phyloP scores from a whole-genome alignment of 2,888 invertebrate genomes.

The Meloe dianella region DNA sequence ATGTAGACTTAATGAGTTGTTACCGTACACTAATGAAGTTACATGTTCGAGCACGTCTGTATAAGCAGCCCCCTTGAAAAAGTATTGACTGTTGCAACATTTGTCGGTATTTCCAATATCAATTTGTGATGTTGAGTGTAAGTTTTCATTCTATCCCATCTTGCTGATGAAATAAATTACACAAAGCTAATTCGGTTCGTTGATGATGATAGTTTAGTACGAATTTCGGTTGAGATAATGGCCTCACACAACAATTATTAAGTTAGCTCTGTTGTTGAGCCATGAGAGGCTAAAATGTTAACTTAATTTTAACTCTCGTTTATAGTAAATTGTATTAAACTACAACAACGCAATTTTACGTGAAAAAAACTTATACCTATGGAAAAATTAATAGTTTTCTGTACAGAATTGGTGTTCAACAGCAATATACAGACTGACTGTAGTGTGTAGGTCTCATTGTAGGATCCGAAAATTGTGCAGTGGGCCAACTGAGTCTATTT shows the following conservation, averaged over 20 bases:
- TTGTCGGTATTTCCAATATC: neutral
- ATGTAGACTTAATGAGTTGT: too few species aligned
- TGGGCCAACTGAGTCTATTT: too few species aligned
- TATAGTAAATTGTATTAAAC: neutral
- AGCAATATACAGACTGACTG: too few species aligned
- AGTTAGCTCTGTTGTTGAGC: neutral
- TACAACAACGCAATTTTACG: neutral
- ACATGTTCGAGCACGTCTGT: too few species aligned
- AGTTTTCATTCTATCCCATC: neutral
- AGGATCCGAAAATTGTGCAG: too few species aligned
- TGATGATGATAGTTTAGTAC: conserved; percentile 9
- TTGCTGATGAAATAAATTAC: conserved; percentile 9
- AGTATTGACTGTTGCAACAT: too few species aligned
- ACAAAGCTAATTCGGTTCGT: neutral
- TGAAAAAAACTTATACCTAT: too few species aligned
- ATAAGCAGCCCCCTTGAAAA: too few species aligned
- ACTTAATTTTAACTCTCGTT: neutral
- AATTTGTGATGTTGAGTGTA: neutral
- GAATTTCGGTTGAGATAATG: conserved; percentile 5
- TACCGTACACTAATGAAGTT: too few species aligned
- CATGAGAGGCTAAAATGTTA: neutral
- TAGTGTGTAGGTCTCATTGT: too few species aligned
- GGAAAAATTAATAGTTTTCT: too few species aligned
- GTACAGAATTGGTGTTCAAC: too few species aligned
- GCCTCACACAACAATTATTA: conserved; percentile 6